Evolutionary conservation across 1,140 invertebrate species (phyloP), one percentile per base, ranked within the genome.

Genomic region (Microplitis demolitor): DNA sequence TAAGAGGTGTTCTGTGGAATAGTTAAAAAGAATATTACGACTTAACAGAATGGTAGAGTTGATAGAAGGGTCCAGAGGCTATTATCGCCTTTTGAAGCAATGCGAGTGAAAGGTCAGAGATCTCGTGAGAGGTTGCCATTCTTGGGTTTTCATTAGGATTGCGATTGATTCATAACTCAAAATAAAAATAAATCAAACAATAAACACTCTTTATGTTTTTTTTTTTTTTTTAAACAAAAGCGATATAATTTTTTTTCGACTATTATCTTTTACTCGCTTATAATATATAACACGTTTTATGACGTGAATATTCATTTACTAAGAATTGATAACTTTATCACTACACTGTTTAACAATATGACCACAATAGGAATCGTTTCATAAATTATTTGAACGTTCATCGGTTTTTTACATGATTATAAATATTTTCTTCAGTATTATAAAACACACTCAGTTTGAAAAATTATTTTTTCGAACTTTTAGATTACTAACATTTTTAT

Each of bases 161-260:
- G 45, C 62, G 35, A 37, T 64, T 67, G 11, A 67, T 67, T 67
- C 34, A 67, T 67, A 35, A 50, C 4, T 64, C 39, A 64, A 37
- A 64, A 64, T 64, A 66, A 37, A 37, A 66, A 35, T 16, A 51
- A 50, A 1, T 50, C 62, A 37, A 4, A 69, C 62, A 64, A 71
- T 53, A 31, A 31, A 68, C n/a, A 33, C 14, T 45, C 58, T 24
- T 58, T 64, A 14, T 45, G 39, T 8, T 45, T 45, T 5, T 24
- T 34, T 24, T 11, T 34, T 16, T 45, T 33, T 69, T 62, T 5
- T 11, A 3, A 16, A 60, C 31, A 58, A 60, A 58, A 35, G 33
- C 39, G 13, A n/a, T 67, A n/a, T 64, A 33, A 24, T 67, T 67
- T 51, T 53, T 45, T 45, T 45, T 67, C 34, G 16, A 11, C 39